A percentile compares a stretch with the other conserved stretches of the same genome.
These are phyloP conservation scores for Tetragonula carbonaria DNA, from an alignment of 2,888 invertebrate genomes.

Conservation along the genomic window DNA sequence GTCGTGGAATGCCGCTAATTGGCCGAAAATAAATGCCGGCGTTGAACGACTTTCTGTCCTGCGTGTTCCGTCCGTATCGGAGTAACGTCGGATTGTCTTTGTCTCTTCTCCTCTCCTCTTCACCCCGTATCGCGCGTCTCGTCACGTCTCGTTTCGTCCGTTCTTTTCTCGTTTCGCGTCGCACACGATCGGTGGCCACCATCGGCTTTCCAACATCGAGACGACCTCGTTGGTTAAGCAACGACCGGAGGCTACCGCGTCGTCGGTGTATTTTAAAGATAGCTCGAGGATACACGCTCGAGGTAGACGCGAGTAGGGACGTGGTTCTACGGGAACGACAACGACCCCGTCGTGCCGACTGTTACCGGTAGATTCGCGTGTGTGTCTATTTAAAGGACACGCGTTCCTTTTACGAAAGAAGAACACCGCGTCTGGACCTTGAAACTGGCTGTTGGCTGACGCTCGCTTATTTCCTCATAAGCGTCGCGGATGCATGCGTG, in stretches of 20 bases:
- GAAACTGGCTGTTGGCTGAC: not conserved
- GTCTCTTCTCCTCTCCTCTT: no score
- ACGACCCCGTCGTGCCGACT: not conserved
- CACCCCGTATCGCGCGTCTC: not conserved
- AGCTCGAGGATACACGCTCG: not conserved
- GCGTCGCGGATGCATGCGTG: not conserved
- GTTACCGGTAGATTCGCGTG: not conserved
- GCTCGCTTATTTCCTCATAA: not conserved
- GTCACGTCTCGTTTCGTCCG: not conserved
- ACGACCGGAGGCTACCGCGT: no score
- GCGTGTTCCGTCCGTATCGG: not conserved
- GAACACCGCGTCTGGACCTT: conserved; percentile 14
- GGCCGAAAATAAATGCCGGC: conserved; percentile 80
- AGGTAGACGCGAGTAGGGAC: not conserved
- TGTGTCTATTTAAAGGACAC: conserved; percentile 14
- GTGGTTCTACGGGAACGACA: not conserved
- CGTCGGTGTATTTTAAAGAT: conserved; percentile 7
- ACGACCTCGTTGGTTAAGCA: not conserved
- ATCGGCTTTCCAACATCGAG: not conserved
- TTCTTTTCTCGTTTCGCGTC: not conserved
- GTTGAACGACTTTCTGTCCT: conserved; percentile 48
- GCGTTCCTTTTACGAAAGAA: not conserved
- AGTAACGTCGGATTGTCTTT: not conserved
- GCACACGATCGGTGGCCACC: not conserved
- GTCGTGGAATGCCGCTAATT: conserved; percentile 80